Evolutionary conservation across 1,140 invertebrate species (phyloP).

Genomic region (Zophobas atratus): DNA sequence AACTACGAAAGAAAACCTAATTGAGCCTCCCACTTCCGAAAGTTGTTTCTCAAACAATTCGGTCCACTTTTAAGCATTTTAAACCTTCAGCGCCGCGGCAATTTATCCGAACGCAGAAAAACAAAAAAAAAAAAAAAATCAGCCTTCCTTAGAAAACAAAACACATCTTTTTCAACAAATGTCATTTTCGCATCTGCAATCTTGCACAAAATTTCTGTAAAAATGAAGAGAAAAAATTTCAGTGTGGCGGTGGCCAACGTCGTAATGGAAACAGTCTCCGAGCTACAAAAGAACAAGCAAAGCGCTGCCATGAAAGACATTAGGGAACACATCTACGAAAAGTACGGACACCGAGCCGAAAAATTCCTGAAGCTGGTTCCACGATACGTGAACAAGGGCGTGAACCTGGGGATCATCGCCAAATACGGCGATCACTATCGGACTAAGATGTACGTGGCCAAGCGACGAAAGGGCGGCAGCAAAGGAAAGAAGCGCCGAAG

Average conservation of each 20-base stretch:
- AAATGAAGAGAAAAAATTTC: constrained; percentile 37
- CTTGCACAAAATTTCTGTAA: neutral
- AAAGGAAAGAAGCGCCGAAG: neutral
- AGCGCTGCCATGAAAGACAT: constrained; percentile 26
- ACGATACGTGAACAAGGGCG: constrained; percentile 20
- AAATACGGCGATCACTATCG: constrained; percentile 35
- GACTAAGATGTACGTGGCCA: constrained; percentile 29
- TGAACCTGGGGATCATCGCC: constrained; percentile 40
- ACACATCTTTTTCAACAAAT: neutral
- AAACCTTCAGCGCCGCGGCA: no score
- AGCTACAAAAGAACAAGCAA: constrained; percentile 24
- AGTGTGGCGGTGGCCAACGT: constrained; percentile 24
- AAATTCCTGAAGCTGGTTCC: constrained; percentile 20
- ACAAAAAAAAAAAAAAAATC: no score
- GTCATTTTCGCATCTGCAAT: neutral
- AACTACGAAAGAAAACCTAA: no score
- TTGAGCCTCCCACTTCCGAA: no score
- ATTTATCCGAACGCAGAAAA: no score
- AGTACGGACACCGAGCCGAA: constrained; percentile 15
- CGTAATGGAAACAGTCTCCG: constrained; percentile 29
- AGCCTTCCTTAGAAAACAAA: neutral
- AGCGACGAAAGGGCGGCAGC: neutral
- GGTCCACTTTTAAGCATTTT: no score
- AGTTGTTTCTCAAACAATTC: no score
- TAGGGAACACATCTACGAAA: constrained; percentile 32